Percentiles rank a stretch among this genome's conserved stretches.
phyloP scores from a whole-genome alignment of 2,113 vertebrate genomes.

The Aphelocoma coerulescens region DNA sequence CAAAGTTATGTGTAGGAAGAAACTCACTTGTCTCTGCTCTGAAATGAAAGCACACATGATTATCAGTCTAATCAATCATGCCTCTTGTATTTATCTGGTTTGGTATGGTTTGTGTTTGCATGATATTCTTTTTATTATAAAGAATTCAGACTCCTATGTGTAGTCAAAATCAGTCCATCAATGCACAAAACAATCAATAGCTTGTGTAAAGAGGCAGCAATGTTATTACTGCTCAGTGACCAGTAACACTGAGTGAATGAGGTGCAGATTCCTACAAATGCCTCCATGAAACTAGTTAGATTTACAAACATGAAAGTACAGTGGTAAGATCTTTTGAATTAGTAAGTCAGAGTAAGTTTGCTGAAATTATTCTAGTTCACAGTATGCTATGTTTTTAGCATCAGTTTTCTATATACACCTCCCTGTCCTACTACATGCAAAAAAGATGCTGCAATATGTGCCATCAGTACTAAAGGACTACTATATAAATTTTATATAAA shows the following conservation, averaged over 20 bases:
- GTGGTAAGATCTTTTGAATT: not conserved
- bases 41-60: conserved; percentile 39
- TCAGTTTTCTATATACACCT: not conserved
- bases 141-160: not conserved
- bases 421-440: not conserved
- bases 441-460: not conserved
- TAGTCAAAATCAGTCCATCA: conserved; percentile 1
- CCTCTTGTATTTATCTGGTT: conserved; percentile 9
- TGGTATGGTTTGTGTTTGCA: not conserved
- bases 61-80: conserved; percentile 34
- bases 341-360: not conserved
- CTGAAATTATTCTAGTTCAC: not conserved
- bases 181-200: not conserved
- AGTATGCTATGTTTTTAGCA: not conserved
- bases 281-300: not conserved
- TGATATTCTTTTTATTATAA: not conserved
- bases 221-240: not conserved
- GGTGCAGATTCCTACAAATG: not conserved
- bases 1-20: conserved; percentile 25
- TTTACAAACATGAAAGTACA: not conserved
- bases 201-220: not conserved
- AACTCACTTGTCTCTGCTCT: conserved; percentile 60
- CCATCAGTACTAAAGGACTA: not conserved
- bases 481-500: not conserved
- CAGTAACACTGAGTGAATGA: not conserved